These are phyloP conservation scores for Chloroclysta siterata DNA, from an alignment of 2,888 invertebrate species.

Conservation along the genomic window DNA sequence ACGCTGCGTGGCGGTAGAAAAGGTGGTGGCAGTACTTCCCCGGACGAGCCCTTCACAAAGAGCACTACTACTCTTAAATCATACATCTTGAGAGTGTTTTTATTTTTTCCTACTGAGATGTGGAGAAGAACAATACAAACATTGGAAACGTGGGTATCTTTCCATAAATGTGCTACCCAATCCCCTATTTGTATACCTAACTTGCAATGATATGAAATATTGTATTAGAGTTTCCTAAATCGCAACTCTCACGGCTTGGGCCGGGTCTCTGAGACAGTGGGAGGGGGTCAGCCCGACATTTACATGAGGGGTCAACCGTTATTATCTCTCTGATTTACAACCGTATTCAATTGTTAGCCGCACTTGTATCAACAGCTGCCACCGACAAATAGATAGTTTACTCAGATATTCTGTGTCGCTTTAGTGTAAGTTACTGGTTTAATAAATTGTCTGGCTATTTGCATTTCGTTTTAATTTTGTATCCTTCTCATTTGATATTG, in stretches of 20 bases:
- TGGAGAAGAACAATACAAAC: no score
- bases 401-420: slow-evolving; percentile 48
- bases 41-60: no score
- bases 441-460: slow-evolving; percentile 35
- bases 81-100: no score
- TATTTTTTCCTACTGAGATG: no score
- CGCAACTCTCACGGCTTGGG: slow-evolving; percentile 55
- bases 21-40: no score
- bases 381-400: slow-evolving; percentile 67
- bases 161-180: background rate
- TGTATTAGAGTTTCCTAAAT: slow-evolving; percentile 25
- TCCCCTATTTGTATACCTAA: background rate
- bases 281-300: slow-evolving; percentile 66
- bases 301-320: slow-evolving; percentile 75
- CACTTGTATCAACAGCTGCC: slow-evolving; percentile 79
- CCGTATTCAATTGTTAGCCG: slow-evolving; percentile 80
- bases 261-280: slow-evolving; percentile 55
- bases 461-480: slow-evolving; percentile 24
- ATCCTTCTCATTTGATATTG: slow-evolving; percentile 6
- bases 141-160: no score
- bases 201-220: slow-evolving; percentile 3
- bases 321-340: slow-evolving; percentile 80
- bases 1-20: no score
- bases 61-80: no score
- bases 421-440: slow-evolving; percentile 36